Base-by-base conservation (phyloP, 2,888 invertebrate species). In the Philereme vetulata region DNA sequence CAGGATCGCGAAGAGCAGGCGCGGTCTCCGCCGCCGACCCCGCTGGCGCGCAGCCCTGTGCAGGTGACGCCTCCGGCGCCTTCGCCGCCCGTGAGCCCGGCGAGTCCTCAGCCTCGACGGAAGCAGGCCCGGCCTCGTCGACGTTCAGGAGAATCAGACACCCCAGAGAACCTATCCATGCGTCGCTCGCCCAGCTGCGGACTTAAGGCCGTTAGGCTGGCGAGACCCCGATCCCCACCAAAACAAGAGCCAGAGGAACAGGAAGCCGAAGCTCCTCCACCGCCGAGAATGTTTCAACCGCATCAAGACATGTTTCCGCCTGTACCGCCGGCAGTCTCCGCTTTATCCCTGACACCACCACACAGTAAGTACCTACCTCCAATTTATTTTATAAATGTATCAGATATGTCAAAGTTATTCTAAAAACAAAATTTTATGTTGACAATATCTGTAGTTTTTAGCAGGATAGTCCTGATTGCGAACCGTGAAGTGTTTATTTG, bases 51-150 rank as follows among this genome's bases (percentile, higher is more conserved):
- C 65, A 86, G 84, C 86, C 93, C 88, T 75, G 89, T 76, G 87
- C 82, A 83, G 75, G 80, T 82, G 66, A 85, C 88, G 55, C 84
- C 85, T 64, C 91, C 90, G 62, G 83, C 86, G 51, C 88, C 88
- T 44, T 93, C 91, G 68, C 93, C 89, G 71, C 80, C 93, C 56
- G 84, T 89, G 73, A 81, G 93, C 76, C 96, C 96, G 72, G 94
- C 95, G 56, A 96, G 96, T 60, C 97, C 96, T n/a, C 93, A 96
- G 88, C 96, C 97, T 0, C 92, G 97, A 64, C 92, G 97, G 66
- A 97, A 97, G 77, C 97, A 97, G 86, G 97, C 97, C 5, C 92
- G 97, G 51, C 97, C 97, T 4, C 92, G 97, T 48, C 93, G 97
- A 67, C 94, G 97, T 77, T 97, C 97, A 0, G 97, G 97, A 5